Percentiles rank a stretch among this genome's conserved stretches.
Evolutionary conservation across 1,140 invertebrate genomes (phyloP).

Genomic region (Trinorchestia longiramus): DNA sequence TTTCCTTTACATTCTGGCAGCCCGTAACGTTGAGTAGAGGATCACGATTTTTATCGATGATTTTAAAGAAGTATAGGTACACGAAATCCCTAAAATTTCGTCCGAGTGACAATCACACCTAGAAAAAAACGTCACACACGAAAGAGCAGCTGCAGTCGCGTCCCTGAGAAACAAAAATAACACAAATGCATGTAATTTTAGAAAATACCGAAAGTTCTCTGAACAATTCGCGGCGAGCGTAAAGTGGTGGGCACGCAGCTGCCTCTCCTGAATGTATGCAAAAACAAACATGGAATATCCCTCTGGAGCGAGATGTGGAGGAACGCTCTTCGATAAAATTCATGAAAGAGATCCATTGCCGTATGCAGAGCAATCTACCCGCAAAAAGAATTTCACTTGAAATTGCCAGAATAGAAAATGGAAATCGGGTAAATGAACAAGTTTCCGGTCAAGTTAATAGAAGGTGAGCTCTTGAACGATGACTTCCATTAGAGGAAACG

Average conservation of each 20-base stretch:
- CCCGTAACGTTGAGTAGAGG: no score
- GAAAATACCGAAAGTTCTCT: neutral
- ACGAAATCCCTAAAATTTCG: neutral
- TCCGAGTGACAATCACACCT: neutral
- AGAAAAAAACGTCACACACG: neutral
- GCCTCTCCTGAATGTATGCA: neutral
- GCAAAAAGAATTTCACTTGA: neutral
- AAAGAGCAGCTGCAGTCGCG: neutral
- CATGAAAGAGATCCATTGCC: conserved; percentile 1
- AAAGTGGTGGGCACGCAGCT: conserved; percentile 12
- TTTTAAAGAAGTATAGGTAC: neutral
- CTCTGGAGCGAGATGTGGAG: neutral
- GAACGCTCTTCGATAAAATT: neutral
- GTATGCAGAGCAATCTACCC: neutral
- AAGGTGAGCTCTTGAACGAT: neutral
- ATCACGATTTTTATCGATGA: neutral
- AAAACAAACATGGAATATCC: conserved; percentile 36
- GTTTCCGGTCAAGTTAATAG: neutral
- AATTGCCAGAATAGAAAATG: neutral
- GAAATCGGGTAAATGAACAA: neutral
- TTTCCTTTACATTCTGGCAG: neutral
- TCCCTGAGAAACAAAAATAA: neutral
- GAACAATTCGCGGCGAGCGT: neutral
- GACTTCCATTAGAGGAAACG: neutral
- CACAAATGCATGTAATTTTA: neutral